Evolutionary conservation across 2,797 vertebrate species (phyloP).

Genomic region (Cirrhinus mrigala): DNA sequence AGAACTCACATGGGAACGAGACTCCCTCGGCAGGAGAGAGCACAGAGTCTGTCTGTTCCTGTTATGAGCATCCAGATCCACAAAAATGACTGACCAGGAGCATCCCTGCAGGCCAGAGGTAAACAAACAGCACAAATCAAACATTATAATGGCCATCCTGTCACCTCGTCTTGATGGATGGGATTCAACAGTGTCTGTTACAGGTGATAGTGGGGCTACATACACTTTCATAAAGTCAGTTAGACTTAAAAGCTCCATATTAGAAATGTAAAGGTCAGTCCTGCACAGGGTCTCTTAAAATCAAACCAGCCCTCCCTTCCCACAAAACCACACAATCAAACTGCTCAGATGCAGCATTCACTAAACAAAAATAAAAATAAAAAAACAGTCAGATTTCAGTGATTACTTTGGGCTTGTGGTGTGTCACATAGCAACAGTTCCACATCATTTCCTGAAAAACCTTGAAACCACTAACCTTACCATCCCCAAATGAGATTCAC

Average conservation of each 20-base stretch:
- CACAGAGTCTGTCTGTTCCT: constrained; percentile 95
- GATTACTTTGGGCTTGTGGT: constrained; percentile 1
- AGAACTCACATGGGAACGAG: constrained; percentile 93
- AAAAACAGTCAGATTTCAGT: constrained; percentile 7
- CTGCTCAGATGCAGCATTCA: neutral
- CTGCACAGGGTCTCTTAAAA: neutral
- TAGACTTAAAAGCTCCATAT: neutral
- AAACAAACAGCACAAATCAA: constrained; percentile 31
- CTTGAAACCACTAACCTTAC: neutral
- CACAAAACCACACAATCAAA: constrained; percentile 15
- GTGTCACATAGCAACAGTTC: constrained; percentile 5
- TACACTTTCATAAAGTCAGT: constrained; percentile 16
- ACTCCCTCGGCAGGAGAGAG: constrained; percentile 93
- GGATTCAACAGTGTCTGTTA: constrained; percentile 4
- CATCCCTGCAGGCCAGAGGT: constrained; percentile 79
- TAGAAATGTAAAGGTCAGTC: neutral
- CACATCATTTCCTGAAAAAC: constrained; percentile 8
- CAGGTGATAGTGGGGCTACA: neutral
- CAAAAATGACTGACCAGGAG: constrained; percentile 99
- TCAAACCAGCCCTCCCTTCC: neutral
- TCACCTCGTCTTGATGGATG: neutral
- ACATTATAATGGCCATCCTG: neutral
- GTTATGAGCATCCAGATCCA: constrained; percentile 98
- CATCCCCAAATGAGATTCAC: constrained; percentile 8
- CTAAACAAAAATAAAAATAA: neutral